phyloP scores from a whole-genome alignment of 2,113 vertebrate genomes.

The Xyliphius kryptos region DNA sequence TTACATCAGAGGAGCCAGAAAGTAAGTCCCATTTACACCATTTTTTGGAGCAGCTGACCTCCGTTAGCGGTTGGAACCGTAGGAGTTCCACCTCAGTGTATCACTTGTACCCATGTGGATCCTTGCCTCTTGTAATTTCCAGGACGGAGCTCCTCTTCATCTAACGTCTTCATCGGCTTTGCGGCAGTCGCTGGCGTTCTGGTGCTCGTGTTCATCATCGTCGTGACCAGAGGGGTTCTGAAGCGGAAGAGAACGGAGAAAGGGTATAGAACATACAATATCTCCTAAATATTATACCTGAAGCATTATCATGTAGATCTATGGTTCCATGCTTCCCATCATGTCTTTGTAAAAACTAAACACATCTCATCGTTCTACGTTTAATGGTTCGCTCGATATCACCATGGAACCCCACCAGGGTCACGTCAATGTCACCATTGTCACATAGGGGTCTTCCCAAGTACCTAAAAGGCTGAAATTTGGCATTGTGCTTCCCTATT shows the following conservation, averaged over 20 bases:
- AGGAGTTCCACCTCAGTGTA: not conserved
- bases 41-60: too few relatives aligned
- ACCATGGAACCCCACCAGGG: too few relatives aligned
- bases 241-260: constrained; percentile 17
- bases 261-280: constrained; percentile 38
- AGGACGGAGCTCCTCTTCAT: not conserved
- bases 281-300: not conserved
- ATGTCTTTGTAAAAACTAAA: too few relatives aligned
- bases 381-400: too few relatives aligned
- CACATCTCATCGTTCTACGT: too few relatives aligned
- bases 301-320: too few relatives aligned
- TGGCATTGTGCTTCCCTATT: too few relatives aligned
- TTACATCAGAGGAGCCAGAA: not conserved
- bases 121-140: not conserved
- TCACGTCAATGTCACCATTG: too few relatives aligned
- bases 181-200: constrained; percentile 53
- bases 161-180: constrained; percentile 41
- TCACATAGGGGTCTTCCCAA: too few relatives aligned
- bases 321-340: too few relatives aligned
- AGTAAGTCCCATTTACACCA: constrained; percentile 47
- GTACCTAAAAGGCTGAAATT: too few relatives aligned
- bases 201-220: constrained; percentile 35
- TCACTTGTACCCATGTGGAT: not conserved
- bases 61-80: too few relatives aligned
- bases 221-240: not conserved